Evolutionary conservation across 2,797 vertebrate genomes (phyloP), one percentile per base, ranked within the genome.

Genomic region (Ficedula albicollis): DNA sequence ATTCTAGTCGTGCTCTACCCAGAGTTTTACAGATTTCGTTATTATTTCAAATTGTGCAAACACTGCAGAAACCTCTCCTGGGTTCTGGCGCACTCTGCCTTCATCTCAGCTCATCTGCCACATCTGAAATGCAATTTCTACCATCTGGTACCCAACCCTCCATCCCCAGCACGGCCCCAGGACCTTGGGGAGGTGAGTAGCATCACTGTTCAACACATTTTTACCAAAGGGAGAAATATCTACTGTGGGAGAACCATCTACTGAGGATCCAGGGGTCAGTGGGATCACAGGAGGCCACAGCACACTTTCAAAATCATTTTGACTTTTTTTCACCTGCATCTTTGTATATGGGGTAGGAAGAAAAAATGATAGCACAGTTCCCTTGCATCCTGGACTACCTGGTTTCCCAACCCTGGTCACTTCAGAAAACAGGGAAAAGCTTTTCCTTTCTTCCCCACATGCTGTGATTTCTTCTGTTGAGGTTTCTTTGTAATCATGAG

Each of bases 41-140:
- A 90, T 97, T 94, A 93, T 96, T 95, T 94, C 82, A 91, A 93
- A 89, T 89, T 85, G 95, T 89, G 82, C 87, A 96, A 94, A 96
- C 79, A 87, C 68, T 6, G 5, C 82, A 78, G 90, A 93, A 94
- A 72, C 43, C 87, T 93, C 92, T 95, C 95, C 59, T 0, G 17
- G 95, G 90, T 87, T 93, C 95, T 83, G 90, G 68, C 2, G 1
- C 4, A 1, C 82, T 89, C 87, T 91, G 93, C 72, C 76, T 89
- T 90, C 79, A 58, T 67, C 85, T 75, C 80, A 49, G 83, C 78
- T 95, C 90, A 69, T 91, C 79, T 89, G 93, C 51, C 68, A 75
- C 82, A 83, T 64, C 84, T 21, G 18, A 67, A 87, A 82, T 1
- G 2, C 41, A 36, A 75, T 77, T 94, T 90, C 84, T 75, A n/a